Percentiles rank a stretch among this genome's conserved stretches.
These are phyloP conservation scores for Enteromius trimaculatus DNA, from an alignment of 2,797 vertebrate species.

Conservation along the genomic window DNA sequence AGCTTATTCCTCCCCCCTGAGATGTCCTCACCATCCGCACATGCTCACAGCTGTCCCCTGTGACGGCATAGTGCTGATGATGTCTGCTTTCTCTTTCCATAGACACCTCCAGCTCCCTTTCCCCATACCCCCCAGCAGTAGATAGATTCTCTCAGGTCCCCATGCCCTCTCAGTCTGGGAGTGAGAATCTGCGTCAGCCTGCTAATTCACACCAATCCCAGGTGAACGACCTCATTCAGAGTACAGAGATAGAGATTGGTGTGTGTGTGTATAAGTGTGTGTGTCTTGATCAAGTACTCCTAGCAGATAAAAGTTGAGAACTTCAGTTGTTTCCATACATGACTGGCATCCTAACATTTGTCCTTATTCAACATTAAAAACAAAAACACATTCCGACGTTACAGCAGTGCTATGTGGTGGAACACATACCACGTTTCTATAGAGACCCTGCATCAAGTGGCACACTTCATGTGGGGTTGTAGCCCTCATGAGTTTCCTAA, in stretches of 20 bases:
- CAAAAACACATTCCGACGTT: conserved; percentile 62
- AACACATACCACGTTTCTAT: conserved; percentile 64
- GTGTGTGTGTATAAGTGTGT: conserved; percentile 51
- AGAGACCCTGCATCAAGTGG: neutral
- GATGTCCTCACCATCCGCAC: neutral
- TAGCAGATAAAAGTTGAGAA: conserved; percentile 58
- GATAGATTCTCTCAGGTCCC: conserved; percentile 65
- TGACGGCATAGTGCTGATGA: conserved; percentile 42
- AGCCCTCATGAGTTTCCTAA: neutral
- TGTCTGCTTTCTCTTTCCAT: conserved; percentile 41
- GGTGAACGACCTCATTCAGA: conserved; percentile 66
- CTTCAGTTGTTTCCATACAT: conserved; percentile 65
- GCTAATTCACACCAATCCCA: conserved; percentile 74
- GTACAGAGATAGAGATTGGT: conserved; percentile 54
- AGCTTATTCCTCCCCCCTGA: neutral
- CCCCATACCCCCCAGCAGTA: conserved; percentile 52
- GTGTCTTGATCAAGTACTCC: conserved; percentile 25
- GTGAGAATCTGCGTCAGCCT: conserved; percentile 68
- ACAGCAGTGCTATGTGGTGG: conserved; percentile 65
- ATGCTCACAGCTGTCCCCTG: conserved; percentile 34
- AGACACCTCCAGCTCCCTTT: neutral
- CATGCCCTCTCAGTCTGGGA: conserved; percentile 62
- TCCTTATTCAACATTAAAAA: conserved; percentile 67
- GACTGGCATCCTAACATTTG: conserved; percentile 68
- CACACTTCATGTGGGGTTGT: neutral